Conservation (phyloP, 2,113 vertebrate genomes). For the Chrysochloris asiatica region DNA sequence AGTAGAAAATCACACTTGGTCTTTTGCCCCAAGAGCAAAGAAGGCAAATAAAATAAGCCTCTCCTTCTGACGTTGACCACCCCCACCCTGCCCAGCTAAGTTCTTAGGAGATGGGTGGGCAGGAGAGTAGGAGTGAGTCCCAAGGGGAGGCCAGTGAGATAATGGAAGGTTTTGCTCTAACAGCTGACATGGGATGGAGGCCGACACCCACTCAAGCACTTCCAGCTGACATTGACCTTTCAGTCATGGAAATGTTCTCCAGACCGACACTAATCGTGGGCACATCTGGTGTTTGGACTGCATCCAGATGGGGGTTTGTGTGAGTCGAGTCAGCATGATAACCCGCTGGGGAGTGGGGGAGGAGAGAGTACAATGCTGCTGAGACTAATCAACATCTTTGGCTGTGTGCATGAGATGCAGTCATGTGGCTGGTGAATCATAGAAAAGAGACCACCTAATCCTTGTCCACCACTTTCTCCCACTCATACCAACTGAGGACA, state of each 20-base stretch:
- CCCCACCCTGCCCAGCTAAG: neutral
- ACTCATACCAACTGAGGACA: neutral
- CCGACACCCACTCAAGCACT: slow-evolving; percentile 59
- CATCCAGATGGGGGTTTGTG: slow-evolving; percentile 73
- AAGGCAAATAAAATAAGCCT: neutral
- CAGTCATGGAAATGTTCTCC: slow-evolving; percentile 77
- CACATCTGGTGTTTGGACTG: slow-evolving; percentile 78
- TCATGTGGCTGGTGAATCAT: neutral
- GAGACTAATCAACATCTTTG: slow-evolving; percentile 44
- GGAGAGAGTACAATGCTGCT: neutral
- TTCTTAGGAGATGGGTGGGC: neutral
- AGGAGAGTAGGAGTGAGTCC: neutral
- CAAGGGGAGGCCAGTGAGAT: slow-evolving; percentile 32
- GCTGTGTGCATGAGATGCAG: neutral
- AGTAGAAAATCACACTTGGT: slow-evolving; percentile 53
- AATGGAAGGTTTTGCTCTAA: slow-evolving; percentile 30
- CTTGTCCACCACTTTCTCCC: neutral
- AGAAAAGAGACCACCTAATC: slow-evolving; percentile 26
- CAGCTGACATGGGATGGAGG: slow-evolving; percentile 52
- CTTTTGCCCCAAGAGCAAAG: slow-evolving; percentile 26
- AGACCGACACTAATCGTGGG: slow-evolving; percentile 76
- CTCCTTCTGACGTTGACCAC: slow-evolving; percentile 20
- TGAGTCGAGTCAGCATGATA: slow-evolving; percentile 73
- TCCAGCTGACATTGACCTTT: slow-evolving; percentile 76
- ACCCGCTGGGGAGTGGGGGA: slow-evolving; percentile 48